Conservation (phyloP, 2,888 invertebrate species). For the Volucella bombylans region DNA sequence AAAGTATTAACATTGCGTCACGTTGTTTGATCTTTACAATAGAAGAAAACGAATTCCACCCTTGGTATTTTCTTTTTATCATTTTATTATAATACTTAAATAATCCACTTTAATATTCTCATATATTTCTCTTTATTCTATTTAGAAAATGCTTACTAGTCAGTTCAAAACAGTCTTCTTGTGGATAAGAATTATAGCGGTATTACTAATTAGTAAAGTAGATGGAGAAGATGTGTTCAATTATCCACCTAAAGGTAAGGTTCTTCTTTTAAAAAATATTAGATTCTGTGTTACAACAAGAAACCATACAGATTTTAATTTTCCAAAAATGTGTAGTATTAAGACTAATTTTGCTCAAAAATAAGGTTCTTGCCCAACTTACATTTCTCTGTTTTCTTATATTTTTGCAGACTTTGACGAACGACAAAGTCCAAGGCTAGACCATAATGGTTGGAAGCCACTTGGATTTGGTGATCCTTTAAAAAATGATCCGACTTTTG, state of each 20-base stretch:
- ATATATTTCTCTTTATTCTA: slow-evolving; percentile 4
- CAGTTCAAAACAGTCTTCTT: slow-evolving; percentile 48
- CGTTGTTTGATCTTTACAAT: too few species aligned
- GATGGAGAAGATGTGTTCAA: slow-evolving; percentile 43
- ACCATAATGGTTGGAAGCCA: slow-evolving; percentile 93
- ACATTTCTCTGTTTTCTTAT: background rate
- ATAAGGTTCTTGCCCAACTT: too few species aligned
- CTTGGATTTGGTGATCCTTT: slow-evolving; percentile 91
- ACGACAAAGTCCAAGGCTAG: slow-evolving; percentile 87
- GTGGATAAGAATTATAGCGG: slow-evolving; percentile 41
- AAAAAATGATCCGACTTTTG: slow-evolving; percentile 92
- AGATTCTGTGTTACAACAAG: background rate
- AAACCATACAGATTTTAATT: background rate
- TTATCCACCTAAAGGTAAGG: slow-evolving; percentile 47
- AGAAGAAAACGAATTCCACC: too few species aligned
- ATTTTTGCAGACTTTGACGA: slow-evolving; percentile 62
- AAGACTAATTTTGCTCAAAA: background rate
- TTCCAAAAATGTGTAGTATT: background rate
- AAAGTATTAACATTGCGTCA: too few species aligned
- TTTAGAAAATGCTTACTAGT: slow-evolving; percentile 42
- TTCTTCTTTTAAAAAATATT: background rate
- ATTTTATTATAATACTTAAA: background rate
- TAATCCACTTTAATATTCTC: background rate
- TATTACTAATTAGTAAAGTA: slow-evolving; percentile 35
- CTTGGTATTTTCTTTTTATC: background rate